Evolutionary conservation across 2,113 vertebrate species (phyloP), one percentile per base, ranked within the genome.

Genomic region (Mionectes macconnelli): DNA sequence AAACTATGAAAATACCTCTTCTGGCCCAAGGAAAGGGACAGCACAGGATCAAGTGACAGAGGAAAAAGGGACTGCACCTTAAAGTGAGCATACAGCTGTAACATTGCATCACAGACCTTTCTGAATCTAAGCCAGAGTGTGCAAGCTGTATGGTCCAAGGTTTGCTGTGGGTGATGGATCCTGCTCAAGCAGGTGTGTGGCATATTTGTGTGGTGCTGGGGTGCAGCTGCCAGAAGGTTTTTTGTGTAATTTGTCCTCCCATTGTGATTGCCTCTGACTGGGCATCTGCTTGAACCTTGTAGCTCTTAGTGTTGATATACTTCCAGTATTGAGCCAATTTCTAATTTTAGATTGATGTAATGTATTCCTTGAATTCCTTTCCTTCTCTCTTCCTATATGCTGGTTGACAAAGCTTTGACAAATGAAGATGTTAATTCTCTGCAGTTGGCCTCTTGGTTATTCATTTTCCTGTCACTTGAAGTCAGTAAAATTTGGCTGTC

Each of bases 401-500:
- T 82, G 63, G 13, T 89, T 94, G 93, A 87, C 92, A 96, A 44
- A 70, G 53, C 37, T 93, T 66, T 96, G 93, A 96, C 63, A 92
- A 96, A 94, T 96, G 62, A 63, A 92, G 91, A 79, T 90, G 66
- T 80, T 95, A 12, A 76, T 97, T 92, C 80, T 89, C 79, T 95
- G 95, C 84, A 84, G 86, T 84, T 95, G 82, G 90, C 79, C 67
- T 62, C 44, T n/a, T 88, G 79, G 76, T 94, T 67, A 53, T 90
- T 96, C 73, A 80, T 91, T 93, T 94, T 95, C 50, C 79, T 93
- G 59, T 88, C 17, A 8, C 62, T 90, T 2, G 37, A 92, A 90
- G 75, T 68, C 79, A 69, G 79, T 82, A 68, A 80, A 77, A 74
- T 88, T 96, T 91, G 84, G 40, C 90, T 93, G 52, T 57, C 89